Evolutionary conservation across 2,113 vertebrate genomes (phyloP).

Genomic region (Alectura lathami): DNA sequence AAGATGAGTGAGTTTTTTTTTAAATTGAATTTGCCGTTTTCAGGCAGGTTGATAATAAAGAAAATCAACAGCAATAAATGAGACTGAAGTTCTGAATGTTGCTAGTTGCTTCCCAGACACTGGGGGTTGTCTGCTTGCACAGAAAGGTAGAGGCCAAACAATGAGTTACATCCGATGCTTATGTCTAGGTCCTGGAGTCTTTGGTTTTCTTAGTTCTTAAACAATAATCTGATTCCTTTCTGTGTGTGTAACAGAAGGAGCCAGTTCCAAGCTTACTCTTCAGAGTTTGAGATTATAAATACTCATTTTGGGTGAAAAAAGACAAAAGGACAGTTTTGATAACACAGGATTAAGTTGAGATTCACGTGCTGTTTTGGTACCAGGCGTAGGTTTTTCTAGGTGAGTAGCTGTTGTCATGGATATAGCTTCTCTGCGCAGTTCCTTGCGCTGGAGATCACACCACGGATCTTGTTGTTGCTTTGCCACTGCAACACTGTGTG

Average conservation of each 20-base stretch:
- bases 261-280: background rate
- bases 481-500: background rate
- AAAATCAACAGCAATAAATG: background rate
- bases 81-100: background rate
- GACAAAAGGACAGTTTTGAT: background rate
- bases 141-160: background rate
- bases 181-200: background rate
- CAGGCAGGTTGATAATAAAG: background rate
- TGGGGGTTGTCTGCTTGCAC: background rate
- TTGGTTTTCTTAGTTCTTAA: background rate
- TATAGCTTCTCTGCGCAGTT: background rate
- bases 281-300: background rate
- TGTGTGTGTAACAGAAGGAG: background rate
- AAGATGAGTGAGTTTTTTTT: background rate
- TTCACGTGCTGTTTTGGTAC: background rate
- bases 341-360: background rate
- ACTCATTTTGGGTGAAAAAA: background rate
- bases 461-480: background rate
- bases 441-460: background rate
- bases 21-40: background rate
- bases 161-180: background rate
- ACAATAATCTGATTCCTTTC: background rate
- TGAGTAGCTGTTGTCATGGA: slow-evolving; percentile 29
- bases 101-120: background rate
- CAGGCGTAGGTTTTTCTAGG: background rate